Percentiles rank a stretch among this genome's conserved stretches.
phyloP scores from a whole-genome alignment of 2,113 vertebrate genomes.

The Crotalus viridis region DNA sequence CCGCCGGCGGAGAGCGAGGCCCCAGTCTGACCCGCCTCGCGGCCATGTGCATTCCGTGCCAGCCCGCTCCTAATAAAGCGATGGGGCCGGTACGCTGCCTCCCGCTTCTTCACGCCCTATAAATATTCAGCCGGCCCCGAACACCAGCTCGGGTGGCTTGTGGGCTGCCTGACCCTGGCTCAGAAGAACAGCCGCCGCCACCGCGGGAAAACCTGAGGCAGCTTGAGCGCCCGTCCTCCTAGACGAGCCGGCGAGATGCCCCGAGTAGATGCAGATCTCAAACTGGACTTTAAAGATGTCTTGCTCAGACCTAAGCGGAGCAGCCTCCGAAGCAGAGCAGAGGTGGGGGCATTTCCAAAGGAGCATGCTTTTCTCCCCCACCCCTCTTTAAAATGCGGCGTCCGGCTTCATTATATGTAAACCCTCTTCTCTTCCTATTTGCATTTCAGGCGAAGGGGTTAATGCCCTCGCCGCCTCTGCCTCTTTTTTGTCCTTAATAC shows the following conservation, averaged over 20 bases:
- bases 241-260: slow-evolving; percentile 77
- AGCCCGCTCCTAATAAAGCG: slow-evolving; percentile 82
- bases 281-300: slow-evolving; percentile 98
- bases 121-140: slow-evolving; percentile 75
- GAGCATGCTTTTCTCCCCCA: neutral
- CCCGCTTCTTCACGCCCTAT: slow-evolving; percentile 68
- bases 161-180: neutral
- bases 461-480: neutral
- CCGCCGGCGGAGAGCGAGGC: neutral
- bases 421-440: neutral
- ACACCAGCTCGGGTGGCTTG: slow-evolving; percentile 33
- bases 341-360: slow-evolving; percentile 74
- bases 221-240: neutral
- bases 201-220: neutral
- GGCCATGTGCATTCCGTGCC: slow-evolving; percentile 42
- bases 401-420: neutral
- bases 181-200: neutral
- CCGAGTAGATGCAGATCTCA: slow-evolving; percentile 92
- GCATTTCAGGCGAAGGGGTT: slow-evolving; percentile 8
- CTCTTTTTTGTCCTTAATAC: neutral
- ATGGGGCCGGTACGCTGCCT: slow-evolving; percentile 67
- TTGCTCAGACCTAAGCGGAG: slow-evolving; percentile 94
- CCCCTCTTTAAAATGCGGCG: neutral
- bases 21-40: neutral
- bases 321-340: slow-evolving; percentile 94